These are phyloP conservation scores for Watsonalla cultraria DNA, from an alignment of 2,888 invertebrate species.

Conservation along the genomic window DNA sequence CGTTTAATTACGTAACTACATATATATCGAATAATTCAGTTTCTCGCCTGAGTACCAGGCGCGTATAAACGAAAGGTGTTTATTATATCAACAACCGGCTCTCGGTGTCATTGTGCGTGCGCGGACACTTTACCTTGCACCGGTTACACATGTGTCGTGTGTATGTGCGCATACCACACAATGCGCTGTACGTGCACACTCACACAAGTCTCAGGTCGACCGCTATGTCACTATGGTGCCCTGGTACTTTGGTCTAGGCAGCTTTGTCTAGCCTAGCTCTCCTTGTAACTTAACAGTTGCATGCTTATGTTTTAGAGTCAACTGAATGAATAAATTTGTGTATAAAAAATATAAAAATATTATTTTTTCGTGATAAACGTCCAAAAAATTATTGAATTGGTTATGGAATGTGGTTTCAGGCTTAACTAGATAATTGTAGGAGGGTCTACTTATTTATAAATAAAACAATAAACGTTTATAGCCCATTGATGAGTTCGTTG, in stretches of 20 bases:
- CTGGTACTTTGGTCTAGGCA: conserved; percentile 34
- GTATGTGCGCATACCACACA: conserved; percentile 2
- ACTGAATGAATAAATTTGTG: not conserved
- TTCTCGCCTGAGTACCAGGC: not conserved
- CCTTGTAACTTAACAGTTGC: not conserved
- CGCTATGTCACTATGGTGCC: conserved; percentile 24
- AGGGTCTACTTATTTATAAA: not conserved
- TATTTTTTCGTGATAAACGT: too few species aligned
- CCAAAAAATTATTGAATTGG: too few species aligned
- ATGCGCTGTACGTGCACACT: conserved; percentile 10
- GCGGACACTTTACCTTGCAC: not conserved
- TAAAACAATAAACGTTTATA: not conserved
- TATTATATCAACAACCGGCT: not conserved
- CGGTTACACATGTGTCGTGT: not conserved
- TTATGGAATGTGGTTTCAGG: too few species aligned
- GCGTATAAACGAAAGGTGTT: not conserved
- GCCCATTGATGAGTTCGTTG: not conserved
- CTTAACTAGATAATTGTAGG: too few species aligned
- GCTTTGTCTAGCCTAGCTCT: not conserved
- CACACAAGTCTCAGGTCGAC: conserved; percentile 23
- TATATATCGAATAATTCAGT: not conserved
- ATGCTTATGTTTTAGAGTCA: not conserved
- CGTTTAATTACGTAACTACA: too few species aligned
- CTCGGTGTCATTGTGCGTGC: not conserved
- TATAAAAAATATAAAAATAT: conserved; percentile 1